Evolutionary conservation across 37 sponge, comb jelly and placozoan genomes (phyloP), one percentile per base, ranked within the genome.

Genomic region (Crambe crambe): DNA sequence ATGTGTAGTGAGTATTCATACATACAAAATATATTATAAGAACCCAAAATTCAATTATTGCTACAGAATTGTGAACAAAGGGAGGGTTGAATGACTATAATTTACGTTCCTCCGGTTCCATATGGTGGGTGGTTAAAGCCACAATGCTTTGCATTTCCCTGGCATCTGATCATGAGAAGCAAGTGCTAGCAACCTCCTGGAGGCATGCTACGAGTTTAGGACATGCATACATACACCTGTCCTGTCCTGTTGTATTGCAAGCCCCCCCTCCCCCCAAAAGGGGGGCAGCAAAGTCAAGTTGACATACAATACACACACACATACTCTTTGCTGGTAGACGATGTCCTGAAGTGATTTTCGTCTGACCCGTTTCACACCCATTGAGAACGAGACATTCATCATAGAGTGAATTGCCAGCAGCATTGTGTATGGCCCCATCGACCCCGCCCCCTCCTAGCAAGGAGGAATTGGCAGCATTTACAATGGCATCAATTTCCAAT

Each of bases 361-460:
- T 80, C 37, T 93, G 82, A 6, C 97, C 97, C 3, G 95, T 66
- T 0, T 31, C 41, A 58, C 97, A 93, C 2, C 95, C 95, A 22
- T 76, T 70, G 26, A 97, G 72, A 8, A 59, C 79, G 0, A 0
- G 26, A 66, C 97, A 97, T 56, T 97, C 97, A 23, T 85, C 63
- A 23, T 57, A 32, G 43, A 97, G 87, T 2, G 75, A 66, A 9
- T 42, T 9, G 3, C 95, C 89, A 30, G 97, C 97, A 29, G 95
- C 97, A 10, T 43, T 58, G 71, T 97, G 97, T 26, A 97, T 93
- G 56, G 93, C 90, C 23, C 95, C 97, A 91, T 94, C 95, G 57
- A 97, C 97, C 81, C 95, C 94, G 35, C 99, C 99, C 31, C 99
- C 96, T 76, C 96, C 96, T 36, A 98, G 76, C 30, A 96, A 88